Evolutionary conservation across 2,113 vertebrate species (phyloP), one percentile per base, ranked within the genome.

Genomic region (Elaphurus davidianus): DNA sequence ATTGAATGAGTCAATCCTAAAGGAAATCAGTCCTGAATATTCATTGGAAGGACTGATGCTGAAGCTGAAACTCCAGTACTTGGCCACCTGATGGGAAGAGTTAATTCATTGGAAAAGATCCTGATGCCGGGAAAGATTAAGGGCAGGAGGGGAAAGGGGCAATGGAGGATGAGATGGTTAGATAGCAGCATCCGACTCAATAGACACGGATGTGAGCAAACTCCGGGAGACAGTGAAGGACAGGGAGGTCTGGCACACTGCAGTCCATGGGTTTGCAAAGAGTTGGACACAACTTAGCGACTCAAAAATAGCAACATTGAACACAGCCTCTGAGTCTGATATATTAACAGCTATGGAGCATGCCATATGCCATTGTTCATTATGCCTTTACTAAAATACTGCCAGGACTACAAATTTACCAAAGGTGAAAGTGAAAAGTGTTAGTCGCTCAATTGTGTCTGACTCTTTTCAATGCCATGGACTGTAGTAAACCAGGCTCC

Each of bases 321-420:
- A 27, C 25, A 16, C 7, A 52, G 40, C 14, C 23, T 92, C 33
- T 33, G 16, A 78, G 19, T 47, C 16, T 25, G 16, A 17, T 3
- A 1, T 9, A 43, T 67, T 28, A 30, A 30, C 55, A 3, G 15
- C 17, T 33, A 3, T 25, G 16, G 71, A 28, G 45, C 6, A 14
- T 30, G 13, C 21, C 6, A 2, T 1, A 25, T 3, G 33, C 15
- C 28, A 36, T 30, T 4, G 2, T 54, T 76, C 6, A 28, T 28
- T 23, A 16, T 11, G 25, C 15, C 11, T 93, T 62, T 52, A 19
- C 33, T 83, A 12, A 88, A 21, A 82, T 0, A 43, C 11, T 19
- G 0, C n/a, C 74, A 36, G 64, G n/a, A 25, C 21, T 27, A 23
- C 23, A 16, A 64, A 64, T 30, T 64, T 64, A 64, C 16, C 60